Evolutionary conservation across 2,797 vertebrate genomes (phyloP).

Genomic region (Propithecus deckenii): DNA sequence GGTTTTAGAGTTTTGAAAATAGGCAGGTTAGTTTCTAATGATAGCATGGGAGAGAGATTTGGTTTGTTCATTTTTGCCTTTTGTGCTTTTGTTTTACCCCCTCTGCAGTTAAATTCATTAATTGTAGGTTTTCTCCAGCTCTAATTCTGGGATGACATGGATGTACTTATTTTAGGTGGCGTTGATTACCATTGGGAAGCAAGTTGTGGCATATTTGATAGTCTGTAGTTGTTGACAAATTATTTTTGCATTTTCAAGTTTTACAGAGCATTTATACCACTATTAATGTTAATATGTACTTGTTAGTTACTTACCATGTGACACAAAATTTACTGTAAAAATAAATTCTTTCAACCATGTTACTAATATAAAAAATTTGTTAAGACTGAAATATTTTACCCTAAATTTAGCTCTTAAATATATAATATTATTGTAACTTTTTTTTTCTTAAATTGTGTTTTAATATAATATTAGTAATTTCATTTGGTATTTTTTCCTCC

Average conservation of each 20-base stretch:
- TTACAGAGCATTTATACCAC: background rate
- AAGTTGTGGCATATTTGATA: slow-evolving; percentile 11
- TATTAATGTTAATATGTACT: background rate
- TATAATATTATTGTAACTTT: background rate
- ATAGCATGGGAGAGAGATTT: background rate
- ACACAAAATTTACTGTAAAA: slow-evolving; percentile 29
- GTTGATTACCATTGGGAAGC: background rate
- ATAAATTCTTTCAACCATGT: background rate
- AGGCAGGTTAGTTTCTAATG: background rate
- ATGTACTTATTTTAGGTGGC: background rate
- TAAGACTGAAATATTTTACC: slow-evolving; percentile 16
- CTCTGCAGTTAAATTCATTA: background rate
- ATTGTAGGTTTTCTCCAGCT: background rate
- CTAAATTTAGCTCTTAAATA: background rate
- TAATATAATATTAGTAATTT: background rate
- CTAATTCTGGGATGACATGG: background rate
- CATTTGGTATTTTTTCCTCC: background rate
- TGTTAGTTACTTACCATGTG: slow-evolving; percentile 7
- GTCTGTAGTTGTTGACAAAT: background rate
- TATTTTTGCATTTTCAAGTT: slow-evolving; percentile 47
- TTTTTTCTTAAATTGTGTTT: background rate
- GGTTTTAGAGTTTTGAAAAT: background rate
- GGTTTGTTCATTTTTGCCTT: background rate
- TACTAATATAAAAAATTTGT: background rate
- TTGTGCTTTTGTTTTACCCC: background rate